These are phyloP conservation scores for Harpagoxenus sublaevis DNA, from an alignment of 2,888 invertebrate species.

Conservation along the genomic window DNA sequence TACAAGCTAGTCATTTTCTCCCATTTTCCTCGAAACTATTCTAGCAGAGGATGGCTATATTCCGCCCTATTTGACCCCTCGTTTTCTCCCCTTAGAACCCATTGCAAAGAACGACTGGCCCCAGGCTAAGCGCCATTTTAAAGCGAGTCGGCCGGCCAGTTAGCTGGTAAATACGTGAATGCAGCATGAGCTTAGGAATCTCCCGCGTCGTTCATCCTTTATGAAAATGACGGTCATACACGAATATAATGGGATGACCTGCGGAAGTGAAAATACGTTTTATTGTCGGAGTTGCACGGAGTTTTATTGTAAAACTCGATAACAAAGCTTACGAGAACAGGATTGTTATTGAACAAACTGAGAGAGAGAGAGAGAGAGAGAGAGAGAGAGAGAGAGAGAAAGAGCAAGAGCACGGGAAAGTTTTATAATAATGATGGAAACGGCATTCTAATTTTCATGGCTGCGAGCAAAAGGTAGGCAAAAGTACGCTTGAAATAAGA, in stretches of 20 bases:
- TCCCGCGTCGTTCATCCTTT: conserved; percentile 67
- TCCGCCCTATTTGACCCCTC: conserved; percentile 17
- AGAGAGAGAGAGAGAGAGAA: no score
- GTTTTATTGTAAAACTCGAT: conserved; percentile 40
- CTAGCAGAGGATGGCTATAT: conserved; percentile 56
- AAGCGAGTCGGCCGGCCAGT: conserved; percentile 62
- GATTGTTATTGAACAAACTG: conserved; percentile 31
- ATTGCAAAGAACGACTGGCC: conserved; percentile 6
- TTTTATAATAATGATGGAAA: conserved; percentile 41
- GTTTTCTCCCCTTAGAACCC: conserved; percentile 26
- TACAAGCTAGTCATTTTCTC: conserved; percentile 12
- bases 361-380: not conserved
- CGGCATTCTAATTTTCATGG: conserved; percentile 9
- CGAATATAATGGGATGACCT: conserved; percentile 4
- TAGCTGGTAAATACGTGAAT: conserved; percentile 73
- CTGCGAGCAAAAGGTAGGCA: not conserved
- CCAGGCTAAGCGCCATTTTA: conserved; percentile 50
- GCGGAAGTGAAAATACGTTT: conserved; percentile 5
- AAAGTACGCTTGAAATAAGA: not conserved
- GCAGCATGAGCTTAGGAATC: conserved; percentile 60
- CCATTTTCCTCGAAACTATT: not conserved
- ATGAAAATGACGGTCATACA: conserved; percentile 65
- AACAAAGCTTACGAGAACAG: conserved; percentile 19
- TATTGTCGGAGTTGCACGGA: not conserved
- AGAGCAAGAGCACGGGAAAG: not conserved